Base-by-base conservation (phyloP, 53 echinoderm and acorn worm species). In the Astropecten irregularis region DNA sequence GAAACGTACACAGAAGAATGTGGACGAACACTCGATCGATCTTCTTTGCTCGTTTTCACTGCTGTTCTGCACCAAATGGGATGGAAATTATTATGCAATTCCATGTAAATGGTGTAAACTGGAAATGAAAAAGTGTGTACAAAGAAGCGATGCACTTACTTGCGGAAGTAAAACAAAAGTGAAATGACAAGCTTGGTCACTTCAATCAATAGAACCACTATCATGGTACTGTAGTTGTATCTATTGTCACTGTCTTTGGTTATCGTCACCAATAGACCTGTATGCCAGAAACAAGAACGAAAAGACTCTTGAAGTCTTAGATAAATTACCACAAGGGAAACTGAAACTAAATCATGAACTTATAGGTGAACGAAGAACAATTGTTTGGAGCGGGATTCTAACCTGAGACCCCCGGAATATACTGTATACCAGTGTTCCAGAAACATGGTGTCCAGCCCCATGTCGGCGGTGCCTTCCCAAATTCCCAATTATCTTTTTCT, bases 181-280 rank as follows among this genome's bases (percentile, higher is more conserved):
- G 85, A 74, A 19, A 79, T 31, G 16, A 49, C 30, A 16, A 90
- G 65, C 62, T 90, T 90, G 15, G 31, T 15, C 31, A 67, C 77
- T 40, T 90, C 90, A 16, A 68, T 59, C 79, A 85, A 30, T 38
- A 90, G 11, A 28, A 85, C 85, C n/a, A 90, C 85, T 9, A 60
- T 46, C 30, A 69, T 39, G 3, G 85, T 67, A 30, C 69, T 90
- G 76, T 85, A 90, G 49, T 39, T 77, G 68, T 90, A 90, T 28
- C 50, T 13, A 13, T 66, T 73, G 3, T 85, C 28, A 15, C 42
- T 48, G 32, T 65, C 40, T 47, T 90, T 85, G 2, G 85, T 69
- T 21, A 69, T 42, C 2, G 71, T 66, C 49, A 90, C 84, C 46
- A 90, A 21, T 49, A 90, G 40, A 85, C 68, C 90, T 90, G 49